These are phyloP conservation scores for Mus spicilegus DNA, from an alignment of 2,113 vertebrate species.

Conservation along the genomic window DNA sequence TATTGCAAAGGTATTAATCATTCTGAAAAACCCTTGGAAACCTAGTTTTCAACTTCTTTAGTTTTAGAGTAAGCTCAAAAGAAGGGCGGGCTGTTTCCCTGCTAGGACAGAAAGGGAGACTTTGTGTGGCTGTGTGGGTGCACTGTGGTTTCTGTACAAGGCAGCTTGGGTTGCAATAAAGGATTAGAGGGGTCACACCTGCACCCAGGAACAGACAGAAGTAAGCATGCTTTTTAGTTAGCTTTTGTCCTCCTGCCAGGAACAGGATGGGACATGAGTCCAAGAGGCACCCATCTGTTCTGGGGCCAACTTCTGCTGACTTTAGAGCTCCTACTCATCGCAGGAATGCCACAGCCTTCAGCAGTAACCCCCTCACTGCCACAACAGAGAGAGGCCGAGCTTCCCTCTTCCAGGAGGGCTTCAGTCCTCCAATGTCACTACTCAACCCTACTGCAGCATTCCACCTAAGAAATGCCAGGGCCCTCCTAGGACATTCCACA, in stretches of 20 bases:
- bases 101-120: background rate
- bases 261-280: background rate
- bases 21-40: constrained; percentile 29
- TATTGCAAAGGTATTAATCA: constrained; percentile 42
- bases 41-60: constrained; percentile 20
- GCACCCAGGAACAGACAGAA: background rate
- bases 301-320: background rate
- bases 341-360: background rate
- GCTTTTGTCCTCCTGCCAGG: background rate
- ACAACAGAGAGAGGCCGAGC: background rate
- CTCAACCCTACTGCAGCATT: background rate
- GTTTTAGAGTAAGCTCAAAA: constrained; percentile 36
- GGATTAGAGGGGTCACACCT: background rate
- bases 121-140: background rate
- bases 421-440: background rate
- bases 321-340: background rate
- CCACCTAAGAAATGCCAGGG: constrained; percentile 16
- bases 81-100: background rate
- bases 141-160: background rate
- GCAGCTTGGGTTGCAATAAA: background rate
- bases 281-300: background rate
- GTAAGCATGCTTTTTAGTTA: background rate
- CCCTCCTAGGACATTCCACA: background rate
- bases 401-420: background rate
- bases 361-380: background rate